A percentile compares a stretch with the other conserved stretches of the same genome.
Conservation (phyloP, 1,140 invertebrate species). For the Drosophila guanche region DNA sequence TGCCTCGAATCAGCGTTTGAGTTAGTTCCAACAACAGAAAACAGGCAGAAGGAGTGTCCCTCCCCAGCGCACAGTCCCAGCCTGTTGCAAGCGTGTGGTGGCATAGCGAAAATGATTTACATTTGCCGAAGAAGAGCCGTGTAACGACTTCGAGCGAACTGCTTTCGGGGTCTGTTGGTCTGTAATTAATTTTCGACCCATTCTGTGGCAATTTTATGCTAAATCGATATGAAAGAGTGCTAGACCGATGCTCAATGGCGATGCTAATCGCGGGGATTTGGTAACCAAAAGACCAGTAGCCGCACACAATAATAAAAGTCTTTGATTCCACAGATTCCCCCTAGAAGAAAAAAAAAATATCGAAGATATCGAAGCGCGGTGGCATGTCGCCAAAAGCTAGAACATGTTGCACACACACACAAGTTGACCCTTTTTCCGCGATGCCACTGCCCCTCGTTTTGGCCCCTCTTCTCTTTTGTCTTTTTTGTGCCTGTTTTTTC, state of each 20-base stretch:
- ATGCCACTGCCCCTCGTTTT: slow-evolving; percentile 1
- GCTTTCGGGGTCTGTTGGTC: slow-evolving; percentile 10
- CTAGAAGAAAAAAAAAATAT: slow-evolving; percentile 34
- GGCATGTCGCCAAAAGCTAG: slow-evolving; percentile 53
- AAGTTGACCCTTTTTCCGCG: slow-evolving; percentile 65
- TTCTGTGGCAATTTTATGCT: slow-evolving; percentile 51
- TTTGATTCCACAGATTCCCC: slow-evolving; percentile 58
- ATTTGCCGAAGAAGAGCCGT: slow-evolving; percentile 68
- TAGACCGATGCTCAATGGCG: slow-evolving; percentile 48
- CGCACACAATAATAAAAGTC: slow-evolving; percentile 53
- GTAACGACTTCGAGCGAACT: slow-evolving; percentile 59
- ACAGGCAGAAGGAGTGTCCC: slow-evolving; percentile 6
- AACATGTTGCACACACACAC: slow-evolving; percentile 39
- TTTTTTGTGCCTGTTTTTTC: slow-evolving; percentile 51
- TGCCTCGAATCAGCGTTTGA: slow-evolving; percentile 65
- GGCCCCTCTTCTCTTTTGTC: slow-evolving; percentile 3
- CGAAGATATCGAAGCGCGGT: slow-evolving; percentile 49
- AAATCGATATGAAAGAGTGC: slow-evolving; percentile 11
- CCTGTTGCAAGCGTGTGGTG: slow-evolving; percentile 62
- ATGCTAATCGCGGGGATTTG: slow-evolving; percentile 43
- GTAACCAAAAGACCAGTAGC: slow-evolving; percentile 63
- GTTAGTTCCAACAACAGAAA: slow-evolving; percentile 52
- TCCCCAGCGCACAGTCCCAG: slow-evolving; percentile 1
- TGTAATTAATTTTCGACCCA: slow-evolving; percentile 39
- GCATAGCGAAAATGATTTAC: slow-evolving; percentile 81